Evolutionary conservation across 2,113 vertebrate genomes (phyloP).

Genomic region (Scopus umbretta): DNA sequence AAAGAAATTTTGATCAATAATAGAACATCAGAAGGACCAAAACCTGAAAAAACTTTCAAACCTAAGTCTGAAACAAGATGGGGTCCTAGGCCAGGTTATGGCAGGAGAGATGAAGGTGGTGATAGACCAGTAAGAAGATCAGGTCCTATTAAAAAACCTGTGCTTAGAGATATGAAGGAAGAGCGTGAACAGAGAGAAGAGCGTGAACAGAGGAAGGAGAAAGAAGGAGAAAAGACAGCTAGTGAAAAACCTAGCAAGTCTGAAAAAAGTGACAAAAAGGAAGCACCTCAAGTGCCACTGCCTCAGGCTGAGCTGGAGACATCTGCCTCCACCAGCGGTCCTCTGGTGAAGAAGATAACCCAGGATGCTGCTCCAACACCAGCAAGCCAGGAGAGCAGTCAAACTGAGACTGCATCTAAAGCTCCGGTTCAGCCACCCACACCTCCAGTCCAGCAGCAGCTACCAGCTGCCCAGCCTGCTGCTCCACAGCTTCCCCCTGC

Average conservation of each 20-base stretch:
- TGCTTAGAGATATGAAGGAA: conserved; percentile 97
- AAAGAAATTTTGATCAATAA: conserved; percentile 79
- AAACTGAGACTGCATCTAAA: conserved; percentile 47
- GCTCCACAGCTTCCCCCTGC: conserved; percentile 7
- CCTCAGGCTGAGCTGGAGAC: conserved; percentile 73
- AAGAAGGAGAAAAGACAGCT: conserved; percentile 80
- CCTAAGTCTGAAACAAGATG: conserved; percentile 92
- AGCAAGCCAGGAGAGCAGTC: conserved; percentile 33
- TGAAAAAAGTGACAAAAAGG: conserved; percentile 80
- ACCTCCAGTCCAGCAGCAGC: neutral
- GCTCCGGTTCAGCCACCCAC: neutral
- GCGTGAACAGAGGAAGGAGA: conserved; percentile 89
- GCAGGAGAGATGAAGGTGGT: conserved; percentile 84
- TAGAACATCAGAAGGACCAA: conserved; percentile 77
- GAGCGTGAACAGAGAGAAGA: conserved; percentile 93
- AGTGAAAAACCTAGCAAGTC: conserved; percentile 76
- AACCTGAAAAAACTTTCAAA: conserved; percentile 88
- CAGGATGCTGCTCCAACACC: conserved; percentile 38
- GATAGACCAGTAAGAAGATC: conserved; percentile 91
- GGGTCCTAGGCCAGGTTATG: conserved; percentile 84
- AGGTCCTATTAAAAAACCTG: conserved; percentile 95
- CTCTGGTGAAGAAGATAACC: conserved; percentile 49
- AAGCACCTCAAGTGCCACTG: conserved; percentile 57
- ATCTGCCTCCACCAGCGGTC: neutral
- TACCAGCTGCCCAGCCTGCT: neutral